phyloP scores from a whole-genome alignment of 2,888 invertebrate genomes.

The Ectemnius continuus region DNA sequence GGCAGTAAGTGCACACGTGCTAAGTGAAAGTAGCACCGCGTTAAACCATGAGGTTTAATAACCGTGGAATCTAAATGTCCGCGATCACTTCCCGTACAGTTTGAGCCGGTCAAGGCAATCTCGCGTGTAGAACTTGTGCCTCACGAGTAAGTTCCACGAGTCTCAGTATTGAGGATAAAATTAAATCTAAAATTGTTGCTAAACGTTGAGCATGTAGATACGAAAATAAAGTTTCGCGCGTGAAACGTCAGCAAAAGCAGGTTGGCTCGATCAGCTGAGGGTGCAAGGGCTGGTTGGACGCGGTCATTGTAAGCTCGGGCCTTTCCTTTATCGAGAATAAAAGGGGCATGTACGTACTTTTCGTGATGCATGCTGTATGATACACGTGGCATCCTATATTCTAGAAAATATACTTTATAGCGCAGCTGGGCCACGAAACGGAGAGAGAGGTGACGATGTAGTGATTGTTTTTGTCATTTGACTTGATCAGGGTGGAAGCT shows the following conservation, averaged over 20 bases:
- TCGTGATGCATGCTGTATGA: conserved; percentile 46
- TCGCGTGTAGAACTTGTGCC: conserved; percentile 20
- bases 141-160: neutral
- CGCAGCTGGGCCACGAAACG: conserved; percentile 74
- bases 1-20: conserved; percentile 39
- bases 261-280: conserved; percentile 3
- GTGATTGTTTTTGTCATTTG: conserved; percentile 69
- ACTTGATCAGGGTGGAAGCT: conserved; percentile 62
- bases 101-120: conserved; percentile 10
- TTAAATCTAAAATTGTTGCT: conserved; percentile 55
- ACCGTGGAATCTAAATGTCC: conserved; percentile 26
- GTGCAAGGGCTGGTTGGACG: conserved; percentile 21
- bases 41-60: conserved; percentile 32
- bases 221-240: conserved; percentile 54
- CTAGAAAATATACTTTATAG: conserved; percentile 68
- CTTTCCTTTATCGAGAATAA: conserved; percentile 29
- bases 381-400: conserved; percentile 58
- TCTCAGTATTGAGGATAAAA: conserved; percentile 37
- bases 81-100: conserved; percentile 26
- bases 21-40: conserved; percentile 57
- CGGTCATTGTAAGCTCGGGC: conserved; percentile 43
- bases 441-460: conserved; percentile 71
- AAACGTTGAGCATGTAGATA: conserved; percentile 52
- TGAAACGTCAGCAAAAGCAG: conserved; percentile 13
- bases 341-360: conserved; percentile 43